Percentiles rank a stretch among this genome's conserved stretches.
These are phyloP conservation scores for Blastobasis lacticolella DNA, from an alignment of 2,888 invertebrate species.

Conservation along the genomic window DNA sequence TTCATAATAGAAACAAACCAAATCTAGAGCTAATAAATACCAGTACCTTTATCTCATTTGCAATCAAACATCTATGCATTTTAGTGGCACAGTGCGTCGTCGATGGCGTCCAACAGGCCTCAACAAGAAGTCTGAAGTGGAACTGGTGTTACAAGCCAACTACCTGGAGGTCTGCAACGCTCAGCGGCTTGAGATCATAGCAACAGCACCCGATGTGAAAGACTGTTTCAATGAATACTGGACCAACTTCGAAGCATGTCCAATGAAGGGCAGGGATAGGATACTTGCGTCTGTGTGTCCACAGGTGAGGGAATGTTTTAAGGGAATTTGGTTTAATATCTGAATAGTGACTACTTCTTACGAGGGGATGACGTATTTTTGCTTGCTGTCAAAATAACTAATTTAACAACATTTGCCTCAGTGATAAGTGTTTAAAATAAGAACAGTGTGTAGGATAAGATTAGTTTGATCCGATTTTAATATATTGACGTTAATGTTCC, in stretches of 20 bases:
- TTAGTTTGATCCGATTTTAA: no score
- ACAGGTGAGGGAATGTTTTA: conserved; percentile 67
- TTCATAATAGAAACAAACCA: no score
- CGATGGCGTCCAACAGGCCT: conserved; percentile 79
- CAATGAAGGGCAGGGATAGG: conserved; percentile 82
- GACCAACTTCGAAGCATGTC: conserved; percentile 75
- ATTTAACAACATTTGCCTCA: no score
- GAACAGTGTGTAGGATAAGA: no score
- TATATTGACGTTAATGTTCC: no score
- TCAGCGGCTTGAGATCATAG: conserved; percentile 54
- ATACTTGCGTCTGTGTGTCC: conserved; percentile 89
- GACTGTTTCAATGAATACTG: conserved; percentile 84
- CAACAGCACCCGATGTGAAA: conserved; percentile 77
- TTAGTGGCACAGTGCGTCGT: conserved; percentile 83
- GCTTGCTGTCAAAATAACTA: no score
- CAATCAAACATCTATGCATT: conserved; percentile 6
- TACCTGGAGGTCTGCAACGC: conserved; percentile 78
- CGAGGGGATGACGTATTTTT: no score
- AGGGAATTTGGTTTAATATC: background rate
- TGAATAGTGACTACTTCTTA: no score
- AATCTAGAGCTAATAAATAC: no score
- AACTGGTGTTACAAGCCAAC: conserved; percentile 81
- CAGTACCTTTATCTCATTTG: no score
- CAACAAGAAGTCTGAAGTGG: conserved; percentile 79
- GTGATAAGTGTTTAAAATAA: no score